These are phyloP conservation scores for Odontocolon sp. DNA, from an alignment of 2,888 invertebrate species.

Conservation along the genomic window DNA sequence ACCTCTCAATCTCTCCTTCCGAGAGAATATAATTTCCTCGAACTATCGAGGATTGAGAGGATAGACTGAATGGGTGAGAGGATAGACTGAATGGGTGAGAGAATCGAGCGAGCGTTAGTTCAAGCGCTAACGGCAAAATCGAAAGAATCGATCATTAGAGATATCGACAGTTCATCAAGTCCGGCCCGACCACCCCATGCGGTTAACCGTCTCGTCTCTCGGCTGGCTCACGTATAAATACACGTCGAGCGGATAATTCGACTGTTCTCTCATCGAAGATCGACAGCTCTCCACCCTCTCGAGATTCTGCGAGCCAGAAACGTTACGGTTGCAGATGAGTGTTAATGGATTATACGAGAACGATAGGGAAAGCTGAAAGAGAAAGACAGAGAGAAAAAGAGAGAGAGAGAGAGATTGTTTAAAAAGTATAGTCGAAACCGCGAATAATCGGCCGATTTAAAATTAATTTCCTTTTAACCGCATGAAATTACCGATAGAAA, in stretches of 20 bases:
- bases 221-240: slow-evolving; percentile 33
- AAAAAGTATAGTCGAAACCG: too few relatives aligned
- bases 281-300: not conserved
- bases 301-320: not conserved
- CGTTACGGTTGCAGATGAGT: not conserved
- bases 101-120: too few relatives aligned
- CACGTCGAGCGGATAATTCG: slow-evolving; percentile 37
- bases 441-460: too few relatives aligned
- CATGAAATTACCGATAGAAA: too few relatives aligned
- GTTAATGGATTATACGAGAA: not conserved
- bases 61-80: not conserved
- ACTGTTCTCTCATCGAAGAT: slow-evolving; percentile 14
- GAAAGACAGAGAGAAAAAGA: too few relatives aligned
- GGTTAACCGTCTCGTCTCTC: slow-evolving; percentile 54
- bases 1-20: slow-evolving; percentile 17
- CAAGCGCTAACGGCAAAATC: slow-evolving; percentile 12
- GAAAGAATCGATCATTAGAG: slow-evolving; percentile 60
- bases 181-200: slow-evolving; percentile 26
- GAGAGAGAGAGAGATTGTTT: too few relatives aligned
- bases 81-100: slow-evolving; percentile 23
- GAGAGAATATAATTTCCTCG: slow-evolving; percentile 47
- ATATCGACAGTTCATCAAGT: slow-evolving; percentile 59
- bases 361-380: too few relatives aligned
- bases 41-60: slow-evolving; percentile 10
- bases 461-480: too few relatives aligned